phyloP scores from a whole-genome alignment of 2,113 vertebrate genomes.

The Pluvianellus socialis region DNA sequence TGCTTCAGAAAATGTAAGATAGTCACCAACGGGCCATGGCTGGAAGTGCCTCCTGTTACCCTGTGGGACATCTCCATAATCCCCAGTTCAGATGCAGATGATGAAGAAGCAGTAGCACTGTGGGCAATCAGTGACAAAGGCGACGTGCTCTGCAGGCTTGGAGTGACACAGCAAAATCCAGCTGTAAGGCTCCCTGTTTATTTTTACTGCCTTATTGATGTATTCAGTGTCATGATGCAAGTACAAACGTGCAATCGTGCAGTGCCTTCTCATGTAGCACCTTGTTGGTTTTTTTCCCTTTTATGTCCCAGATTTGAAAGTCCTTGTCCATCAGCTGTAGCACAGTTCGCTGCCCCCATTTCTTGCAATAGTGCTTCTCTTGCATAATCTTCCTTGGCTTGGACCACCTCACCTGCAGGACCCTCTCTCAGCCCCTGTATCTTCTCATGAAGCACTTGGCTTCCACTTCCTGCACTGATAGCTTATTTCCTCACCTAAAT shows the following conservation, averaged over 20 bases:
- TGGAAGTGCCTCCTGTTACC: conserved; percentile 88
- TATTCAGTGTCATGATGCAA: background rate
- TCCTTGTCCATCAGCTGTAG: background rate
- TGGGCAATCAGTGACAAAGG: conserved; percentile 97
- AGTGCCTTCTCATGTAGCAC: background rate
- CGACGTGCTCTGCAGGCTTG: conserved; percentile 93
- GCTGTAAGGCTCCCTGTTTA: conserved; percentile 80
- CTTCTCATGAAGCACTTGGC: background rate
- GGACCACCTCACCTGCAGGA: background rate
- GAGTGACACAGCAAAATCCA: conserved; percentile 84
- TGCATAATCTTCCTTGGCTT: background rate
- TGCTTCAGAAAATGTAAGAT: conserved; percentile 90
- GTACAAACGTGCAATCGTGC: background rate
- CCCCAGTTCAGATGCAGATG: conserved; percentile 67
- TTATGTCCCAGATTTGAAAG: background rate
- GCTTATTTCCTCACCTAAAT: background rate
- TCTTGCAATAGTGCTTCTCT: background rate
- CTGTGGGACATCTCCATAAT: conserved; percentile 90
- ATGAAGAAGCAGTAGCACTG: conserved; percentile 78
- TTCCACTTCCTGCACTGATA: background rate
- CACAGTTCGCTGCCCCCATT: background rate
- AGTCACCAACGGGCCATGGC: conserved; percentile 93
- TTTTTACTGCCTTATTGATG: background rate
- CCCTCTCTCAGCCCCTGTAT: background rate
- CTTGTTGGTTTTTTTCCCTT: background rate